These are phyloP conservation scores for Lepus townsendii DNA, from an alignment of 2,797 vertebrate genomes.

Conservation along the genomic window DNA sequence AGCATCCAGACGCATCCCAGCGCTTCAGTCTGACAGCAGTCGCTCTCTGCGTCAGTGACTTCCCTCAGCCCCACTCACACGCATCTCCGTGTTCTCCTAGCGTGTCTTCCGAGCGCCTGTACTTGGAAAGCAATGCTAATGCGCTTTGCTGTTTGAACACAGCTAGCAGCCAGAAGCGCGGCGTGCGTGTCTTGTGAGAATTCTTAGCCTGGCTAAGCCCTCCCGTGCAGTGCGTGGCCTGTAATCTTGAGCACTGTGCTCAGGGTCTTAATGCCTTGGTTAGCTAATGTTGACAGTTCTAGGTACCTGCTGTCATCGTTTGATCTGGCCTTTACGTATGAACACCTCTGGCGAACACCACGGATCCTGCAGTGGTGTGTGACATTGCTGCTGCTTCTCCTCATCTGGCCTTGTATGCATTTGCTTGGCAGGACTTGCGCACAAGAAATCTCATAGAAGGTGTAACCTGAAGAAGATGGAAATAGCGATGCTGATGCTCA, in stretches of 20 bases:
- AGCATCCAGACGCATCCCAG: neutral
- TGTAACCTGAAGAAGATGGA: neutral
- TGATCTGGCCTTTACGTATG: slow-evolving; percentile 6
- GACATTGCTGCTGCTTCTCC: neutral
- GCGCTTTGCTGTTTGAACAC: neutral
- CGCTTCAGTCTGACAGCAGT: neutral
- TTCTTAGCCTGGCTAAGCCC: neutral
- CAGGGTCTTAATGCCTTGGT: neutral
- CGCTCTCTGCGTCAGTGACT: neutral
- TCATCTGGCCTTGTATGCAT: neutral
- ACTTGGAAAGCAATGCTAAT: neutral
- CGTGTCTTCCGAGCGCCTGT: neutral
- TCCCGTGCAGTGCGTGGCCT: neutral
- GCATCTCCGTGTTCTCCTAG: neutral
- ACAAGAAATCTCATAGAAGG: neutral
- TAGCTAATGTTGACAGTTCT: neutral
- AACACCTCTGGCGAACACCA: neutral
- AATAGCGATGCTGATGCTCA: neutral
- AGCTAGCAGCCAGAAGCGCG: neutral
- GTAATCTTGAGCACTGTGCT: neutral
- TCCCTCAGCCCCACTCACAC: neutral
- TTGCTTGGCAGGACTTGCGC: neutral
- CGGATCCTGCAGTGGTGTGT: neutral
- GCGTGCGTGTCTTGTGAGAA: neutral
- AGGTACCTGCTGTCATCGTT: neutral